Evolutionary conservation across 2,113 vertebrate genomes (phyloP), one percentile per base, ranked within the genome.

Genomic region (Nicator chloris): DNA sequence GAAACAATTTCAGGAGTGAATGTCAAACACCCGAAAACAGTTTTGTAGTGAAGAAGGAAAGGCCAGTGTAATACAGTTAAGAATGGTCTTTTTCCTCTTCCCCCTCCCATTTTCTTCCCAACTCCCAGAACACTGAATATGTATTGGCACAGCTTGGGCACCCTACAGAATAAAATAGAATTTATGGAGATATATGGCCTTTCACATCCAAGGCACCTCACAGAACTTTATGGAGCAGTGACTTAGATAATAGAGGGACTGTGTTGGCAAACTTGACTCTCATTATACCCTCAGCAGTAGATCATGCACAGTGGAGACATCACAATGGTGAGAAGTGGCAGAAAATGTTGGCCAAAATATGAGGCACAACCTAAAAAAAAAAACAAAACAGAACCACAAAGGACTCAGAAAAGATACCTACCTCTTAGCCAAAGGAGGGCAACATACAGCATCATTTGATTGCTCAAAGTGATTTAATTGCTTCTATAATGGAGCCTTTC

Each of bases 131-230:
- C 75, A 72, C 92, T 97, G 96, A 97, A 96, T 96, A 97, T 97
- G 91, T 77, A 97, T 97, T 91, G 84, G 59, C 35, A 89, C 80
- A 94, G 86, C 80, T 71, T 90, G 91, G 90, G 88, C 60, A 97
- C 73, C 80, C 92, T 81, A 86, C 42, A 93, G 82, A 96, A 95
- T 57, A 80, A 80, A 97, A 92, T 30, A 86, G 78, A 96, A 96
- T 97, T 96, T 94, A 86, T 92, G 89, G 95, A 97, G 95, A 97
- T 97, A 78, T 96, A 97, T 92, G 69, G 50, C 90, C 92, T 94
- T 97, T 98, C 96, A 95, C 82, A 95, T 76, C 95, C 89, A 96
- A 97, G 96, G 92, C 96, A 97, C 96, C 97, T 86, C 77, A 95
- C 82, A 97, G 73, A 92, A 96, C 83, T 97, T 97, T 96, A 87